Base-by-base conservation (phyloP, 2,888 invertebrate genomes). In the Eretmocerus hayati region DNA sequence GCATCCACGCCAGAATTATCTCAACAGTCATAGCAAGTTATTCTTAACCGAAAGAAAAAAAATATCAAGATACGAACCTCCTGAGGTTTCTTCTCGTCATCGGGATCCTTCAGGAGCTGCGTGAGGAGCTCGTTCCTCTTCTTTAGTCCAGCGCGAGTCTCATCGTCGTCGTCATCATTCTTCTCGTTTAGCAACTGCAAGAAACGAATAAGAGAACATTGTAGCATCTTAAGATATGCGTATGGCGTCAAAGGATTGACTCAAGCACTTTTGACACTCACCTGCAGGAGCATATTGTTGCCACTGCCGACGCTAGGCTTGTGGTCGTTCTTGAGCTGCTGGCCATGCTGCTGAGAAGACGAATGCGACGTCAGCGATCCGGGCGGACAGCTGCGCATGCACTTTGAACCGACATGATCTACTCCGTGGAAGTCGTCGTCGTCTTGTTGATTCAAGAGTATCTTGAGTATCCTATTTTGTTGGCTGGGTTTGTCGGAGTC, bases 131-230 rank as follows among this genome's bases (percentile, higher is more conserved):
- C 82, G 70, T 79, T 83, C 72, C 71, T 76, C 62, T 73, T 84
- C 75, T 77, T 77, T 53, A 77, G 60, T 32, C 78, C 77, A 60
- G 72, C 77, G 59, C 77, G 75, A 56, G 74, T 74, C 54, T 84
- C 85, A 50, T 81, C 78, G 55, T 83, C 81, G 58, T 88, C 88
- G 59, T 87, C 87, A 60, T 88, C 88, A 51, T 81, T 84, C 72
- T 85, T 87, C 57, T 88, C 87, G 66, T 88, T 90, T 55, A 90
- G 75, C 69, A 90, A 79, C 87, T 89, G 67, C 19, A 70, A 71
- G 42, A 42, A 42, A 39, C 23, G 31, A 20, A 51, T 40, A 45
- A 33, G 9, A n/a, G 48, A 39, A 23, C n/a, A 6, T 5, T 6
- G 19, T 16, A 3, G 15, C 33, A n/a, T 33, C 5, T 9, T 30